Percentiles rank a stretch among this genome's conserved stretches.
Evolutionary conservation across 1,140 invertebrate species (phyloP).

Genomic region (Nasonia longicornis): DNA sequence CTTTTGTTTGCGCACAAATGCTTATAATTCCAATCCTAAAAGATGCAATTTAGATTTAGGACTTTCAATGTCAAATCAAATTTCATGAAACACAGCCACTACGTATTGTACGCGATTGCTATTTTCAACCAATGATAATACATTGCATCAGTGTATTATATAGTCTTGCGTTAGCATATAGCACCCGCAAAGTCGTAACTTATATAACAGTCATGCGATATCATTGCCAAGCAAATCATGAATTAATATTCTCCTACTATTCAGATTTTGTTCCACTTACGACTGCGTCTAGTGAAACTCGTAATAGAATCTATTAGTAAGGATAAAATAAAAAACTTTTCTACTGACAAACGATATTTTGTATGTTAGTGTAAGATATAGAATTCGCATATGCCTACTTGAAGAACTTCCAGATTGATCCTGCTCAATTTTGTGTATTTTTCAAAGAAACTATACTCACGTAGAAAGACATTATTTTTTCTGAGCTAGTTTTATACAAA

Average conservation of each 20-base stretch:
- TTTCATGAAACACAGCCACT: neutral
- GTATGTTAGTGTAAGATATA: constrained; percentile 25
- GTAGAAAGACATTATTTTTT: constrained; percentile 38
- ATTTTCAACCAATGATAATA: neutral
- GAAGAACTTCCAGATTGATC: constrained; percentile 32
- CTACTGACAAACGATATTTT: constrained; percentile 9
- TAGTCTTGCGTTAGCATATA: neutral
- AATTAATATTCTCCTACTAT: neutral
- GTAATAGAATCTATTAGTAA: neutral
- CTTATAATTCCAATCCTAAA: neutral
- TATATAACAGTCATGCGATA: constrained; percentile 6
- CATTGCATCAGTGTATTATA: neutral
- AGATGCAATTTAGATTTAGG: neutral
- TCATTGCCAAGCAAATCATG: constrained; percentile 4
- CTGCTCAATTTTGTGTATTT: constrained; percentile 30
- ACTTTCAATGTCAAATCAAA: constrained; percentile 6
- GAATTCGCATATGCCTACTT: constrained; percentile 18
- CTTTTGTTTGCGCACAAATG: neutral
- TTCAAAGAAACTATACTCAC: constrained; percentile 24
- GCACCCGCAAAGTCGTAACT: neutral
- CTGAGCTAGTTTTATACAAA: constrained; percentile 27
- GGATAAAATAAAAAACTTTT: constrained; percentile 11
- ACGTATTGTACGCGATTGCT: neutral
- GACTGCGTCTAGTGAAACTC: neutral
- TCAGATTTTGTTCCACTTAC: neutral